Percentiles rank a stretch among this genome's conserved stretches.
Conservation (phyloP, 2,113 vertebrate species). For the Microtus pennsylvanicus region DNA sequence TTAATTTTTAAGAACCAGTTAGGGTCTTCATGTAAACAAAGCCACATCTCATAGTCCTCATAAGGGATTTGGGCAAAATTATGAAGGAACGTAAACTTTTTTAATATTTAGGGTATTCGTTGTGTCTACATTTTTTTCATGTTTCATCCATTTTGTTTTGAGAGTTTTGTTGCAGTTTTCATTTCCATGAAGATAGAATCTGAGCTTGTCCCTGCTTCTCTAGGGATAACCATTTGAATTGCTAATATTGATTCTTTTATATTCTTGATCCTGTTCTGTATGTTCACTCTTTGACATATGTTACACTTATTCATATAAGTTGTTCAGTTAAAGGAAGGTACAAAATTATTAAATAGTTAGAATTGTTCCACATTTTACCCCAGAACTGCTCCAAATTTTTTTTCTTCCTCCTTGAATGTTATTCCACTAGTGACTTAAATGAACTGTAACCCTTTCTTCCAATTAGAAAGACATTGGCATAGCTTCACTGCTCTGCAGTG, state of each 20-base stretch:
- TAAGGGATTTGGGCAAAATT: neutral
- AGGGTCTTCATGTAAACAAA: neutral
- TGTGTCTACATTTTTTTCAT: neutral
- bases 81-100: neutral
- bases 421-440: neutral
- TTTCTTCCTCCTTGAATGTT: neutral
- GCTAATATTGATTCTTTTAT: neutral
- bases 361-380: neutral
- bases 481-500: neutral
- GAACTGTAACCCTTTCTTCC: neutral
- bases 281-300: neutral
- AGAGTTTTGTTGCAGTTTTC: neutral
- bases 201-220: neutral
- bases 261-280: neutral
- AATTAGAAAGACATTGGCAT: neutral
- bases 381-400: neutral
- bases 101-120: neutral
- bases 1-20: neutral
- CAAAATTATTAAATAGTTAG: neutral
- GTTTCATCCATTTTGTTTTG: neutral
- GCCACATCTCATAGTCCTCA: neutral
- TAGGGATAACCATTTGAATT: neutral
- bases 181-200: neutral
- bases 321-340: neutral
- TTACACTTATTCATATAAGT: neutral